Evolutionary conservation across 2,113 vertebrate species (phyloP).

Genomic region (Cercopithecus mona): DNA sequence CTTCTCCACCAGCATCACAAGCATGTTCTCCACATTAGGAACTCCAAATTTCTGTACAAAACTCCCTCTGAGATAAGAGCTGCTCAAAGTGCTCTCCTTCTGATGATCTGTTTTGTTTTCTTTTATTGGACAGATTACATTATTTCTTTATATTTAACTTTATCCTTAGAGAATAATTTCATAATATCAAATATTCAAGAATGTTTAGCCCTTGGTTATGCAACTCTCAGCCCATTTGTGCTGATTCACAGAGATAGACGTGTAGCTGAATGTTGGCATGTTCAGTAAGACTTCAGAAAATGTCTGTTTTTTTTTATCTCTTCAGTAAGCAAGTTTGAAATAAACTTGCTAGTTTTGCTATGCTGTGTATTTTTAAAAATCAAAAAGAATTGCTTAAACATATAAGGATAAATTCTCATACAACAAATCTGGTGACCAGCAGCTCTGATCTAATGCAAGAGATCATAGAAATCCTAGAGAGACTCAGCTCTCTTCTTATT

Average conservation of each 20-base stretch:
- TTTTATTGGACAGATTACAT: neutral
- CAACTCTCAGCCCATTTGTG: neutral
- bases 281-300: neutral
- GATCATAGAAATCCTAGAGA: neutral
- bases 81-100: neutral
- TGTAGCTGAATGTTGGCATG: neutral
- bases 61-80: neutral
- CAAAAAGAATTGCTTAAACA: neutral
- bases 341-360: neutral
- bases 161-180: neutral
- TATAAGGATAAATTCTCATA: neutral
- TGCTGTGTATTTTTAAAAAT: neutral
- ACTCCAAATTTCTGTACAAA: neutral
- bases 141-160: neutral
- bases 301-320: neutral
- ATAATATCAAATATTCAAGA: neutral
- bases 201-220: neutral
- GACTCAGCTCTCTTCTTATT: neutral
- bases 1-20: neutral
- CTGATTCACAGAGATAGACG: neutral
- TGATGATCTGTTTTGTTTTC: slow-evolving; percentile 36
- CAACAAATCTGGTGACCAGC: neutral
- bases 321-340: neutral
- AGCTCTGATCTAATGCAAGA: neutral
- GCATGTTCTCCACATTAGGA: neutral